A percentile compares a stretch with the other conserved stretches of the same genome.
Evolutionary conservation across 2,113 vertebrate genomes (phyloP).

Genomic region (Megatriorchis doriae): DNA sequence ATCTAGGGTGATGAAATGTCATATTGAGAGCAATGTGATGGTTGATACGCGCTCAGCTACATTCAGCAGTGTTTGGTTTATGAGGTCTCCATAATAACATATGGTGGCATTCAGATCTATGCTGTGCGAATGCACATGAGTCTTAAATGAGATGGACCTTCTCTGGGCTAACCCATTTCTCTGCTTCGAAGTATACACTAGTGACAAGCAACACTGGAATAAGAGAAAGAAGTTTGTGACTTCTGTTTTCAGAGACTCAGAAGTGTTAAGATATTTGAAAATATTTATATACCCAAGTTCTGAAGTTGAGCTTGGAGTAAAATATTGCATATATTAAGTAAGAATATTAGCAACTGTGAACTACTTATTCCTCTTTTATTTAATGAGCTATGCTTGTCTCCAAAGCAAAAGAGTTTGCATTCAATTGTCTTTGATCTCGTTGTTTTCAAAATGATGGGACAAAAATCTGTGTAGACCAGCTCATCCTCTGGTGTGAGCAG

Average conservation of each 20-base stretch:
- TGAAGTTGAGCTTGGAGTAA: background rate
- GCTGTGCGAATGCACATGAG: background rate
- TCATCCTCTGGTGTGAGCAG: background rate
- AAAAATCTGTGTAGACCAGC: background rate
- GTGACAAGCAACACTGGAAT: background rate
- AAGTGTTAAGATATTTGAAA: background rate
- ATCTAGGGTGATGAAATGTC: background rate
- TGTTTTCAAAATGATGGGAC: background rate
- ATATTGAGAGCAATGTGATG: background rate
- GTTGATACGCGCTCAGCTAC: background rate
- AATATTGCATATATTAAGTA: background rate
- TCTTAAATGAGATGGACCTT: background rate
- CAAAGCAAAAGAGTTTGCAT: background rate
- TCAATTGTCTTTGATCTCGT: background rate
- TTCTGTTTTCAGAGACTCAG: background rate
- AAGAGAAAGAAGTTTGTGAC: background rate
- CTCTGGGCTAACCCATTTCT: background rate
- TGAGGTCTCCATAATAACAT: background rate
- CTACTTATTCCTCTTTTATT: background rate
- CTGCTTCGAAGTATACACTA: background rate
- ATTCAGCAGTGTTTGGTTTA: background rate
- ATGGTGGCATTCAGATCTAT: background rate
- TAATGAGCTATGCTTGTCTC: background rate
- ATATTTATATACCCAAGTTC: background rate
- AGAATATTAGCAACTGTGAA: background rate